Evolutionary conservation across 2,888 invertebrate genomes (phyloP).

Genomic region (Disparrhopalites patrizii): DNA sequence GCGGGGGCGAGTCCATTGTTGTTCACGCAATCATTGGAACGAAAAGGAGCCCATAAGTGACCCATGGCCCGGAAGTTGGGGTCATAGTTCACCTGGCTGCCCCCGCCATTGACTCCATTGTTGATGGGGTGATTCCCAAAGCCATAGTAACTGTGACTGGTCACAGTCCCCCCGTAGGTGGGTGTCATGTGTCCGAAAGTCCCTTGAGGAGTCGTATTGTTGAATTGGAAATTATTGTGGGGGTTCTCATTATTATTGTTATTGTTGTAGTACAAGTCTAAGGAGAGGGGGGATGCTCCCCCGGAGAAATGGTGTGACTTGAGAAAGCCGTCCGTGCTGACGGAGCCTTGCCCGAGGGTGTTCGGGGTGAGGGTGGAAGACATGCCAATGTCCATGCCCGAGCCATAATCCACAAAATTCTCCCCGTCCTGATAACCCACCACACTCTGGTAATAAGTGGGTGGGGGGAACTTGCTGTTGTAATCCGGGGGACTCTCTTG

Average conservation of each 20-base stretch:
- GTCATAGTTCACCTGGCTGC: background rate
- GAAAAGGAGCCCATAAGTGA: slow-evolving; percentile 36
- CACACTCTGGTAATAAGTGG: slow-evolving; percentile 37
- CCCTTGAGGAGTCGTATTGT: background rate
- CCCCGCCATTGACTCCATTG: background rate
- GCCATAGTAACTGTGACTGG: background rate
- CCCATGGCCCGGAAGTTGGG: slow-evolving; percentile 22
- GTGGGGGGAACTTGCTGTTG: slow-evolving; percentile 26
- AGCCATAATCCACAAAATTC: slow-evolving; percentile 16
- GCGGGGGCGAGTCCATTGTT: background rate
- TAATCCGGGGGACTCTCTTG: background rate
- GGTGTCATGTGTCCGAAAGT: no score
- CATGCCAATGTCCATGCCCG: slow-evolving; percentile 1
- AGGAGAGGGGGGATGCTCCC: background rate
- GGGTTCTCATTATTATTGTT: background rate
- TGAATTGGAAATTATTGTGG: background rate
- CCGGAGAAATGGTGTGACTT: background rate
- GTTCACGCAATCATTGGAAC: slow-evolving; percentile 16
- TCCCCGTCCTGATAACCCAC: slow-evolving; percentile 6
- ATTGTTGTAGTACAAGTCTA: slow-evolving; percentile 10
- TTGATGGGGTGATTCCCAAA: background rate
- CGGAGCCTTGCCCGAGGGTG: background rate
- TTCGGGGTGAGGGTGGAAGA: background rate
- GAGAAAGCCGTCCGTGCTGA: background rate
- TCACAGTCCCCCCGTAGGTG: background rate